Base-by-base conservation (phyloP, 1,140 invertebrate genomes). In the Melanaphis sacchari region DNA sequence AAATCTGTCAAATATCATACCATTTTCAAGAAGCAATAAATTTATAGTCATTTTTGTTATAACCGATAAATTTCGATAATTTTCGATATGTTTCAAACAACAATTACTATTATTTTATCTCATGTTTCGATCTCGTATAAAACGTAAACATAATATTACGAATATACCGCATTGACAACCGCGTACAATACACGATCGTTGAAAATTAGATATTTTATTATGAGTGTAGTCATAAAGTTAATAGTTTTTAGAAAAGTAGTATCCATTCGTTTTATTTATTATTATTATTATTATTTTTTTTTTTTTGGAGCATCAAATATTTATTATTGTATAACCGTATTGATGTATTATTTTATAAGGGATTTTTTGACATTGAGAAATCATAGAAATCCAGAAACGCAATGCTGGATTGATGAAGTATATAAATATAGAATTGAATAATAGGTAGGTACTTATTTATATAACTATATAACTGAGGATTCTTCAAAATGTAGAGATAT, bases 1-100 rank as follows among this genome's bases (percentile, higher is more conserved):
- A 46, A 49, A 88, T 88, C 85, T 88, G 85, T 88, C 85, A 88
- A 88, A 88, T 88, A 88, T 49, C 36, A 8, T 49, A 18, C n/a
- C 31, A 36, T 49, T 46, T 88, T 36, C n/a, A 49, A 46, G 8
- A 1, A 87, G 49, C 82, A 85, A 85, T 85, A 85, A 85, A 85
- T 85, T 85, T 11, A 26, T 85, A 40, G 82, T 31, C 24, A 66
- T 38, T 82, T 82, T 82, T 18, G 18, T 22, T 22, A 36, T 26
- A 85, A 24, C 18, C 40, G 46, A 46, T 46, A 46, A 46, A 46
- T 46, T 46, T 46, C 46, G 46, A 46, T 43, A 43, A 43, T 7
- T 43, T 22, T 26, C 11, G 24, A 41, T 31, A 85, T 41, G 40
- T 85, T 31, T 85, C 40, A 85, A 40, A 85, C 81, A 24, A 24